Evolutionary conservation across 2,888 invertebrate species (phyloP).

Genomic region (Aphelenchoides bicaudatus): DNA sequence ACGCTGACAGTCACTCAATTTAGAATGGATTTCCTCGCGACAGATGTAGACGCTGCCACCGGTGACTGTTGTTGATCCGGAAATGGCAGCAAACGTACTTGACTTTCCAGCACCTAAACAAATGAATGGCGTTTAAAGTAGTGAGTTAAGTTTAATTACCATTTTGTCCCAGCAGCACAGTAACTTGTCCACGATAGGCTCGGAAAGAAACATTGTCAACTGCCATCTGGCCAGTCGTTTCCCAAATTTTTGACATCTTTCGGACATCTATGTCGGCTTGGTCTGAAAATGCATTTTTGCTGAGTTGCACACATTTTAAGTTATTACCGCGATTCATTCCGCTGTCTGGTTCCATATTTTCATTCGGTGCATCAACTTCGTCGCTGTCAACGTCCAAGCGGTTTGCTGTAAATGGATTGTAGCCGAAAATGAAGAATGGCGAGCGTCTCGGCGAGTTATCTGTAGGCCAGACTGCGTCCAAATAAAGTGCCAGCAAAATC

Average conservation of each 20-base stretch:
- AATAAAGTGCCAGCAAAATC: constrained; percentile 31
- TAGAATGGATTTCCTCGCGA: constrained; percentile 34
- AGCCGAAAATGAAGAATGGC: constrained; percentile 35
- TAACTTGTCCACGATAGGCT: constrained; percentile 51
- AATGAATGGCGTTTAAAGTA: no score
- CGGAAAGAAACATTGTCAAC: constrained; percentile 49
- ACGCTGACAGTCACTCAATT: constrained; percentile 39
- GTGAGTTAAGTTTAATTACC: constrained; percentile 52
- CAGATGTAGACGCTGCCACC: constrained; percentile 43
- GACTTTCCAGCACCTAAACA: constrained; percentile 30
- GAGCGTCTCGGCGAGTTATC: constrained; percentile 35
- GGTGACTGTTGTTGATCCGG: constrained; percentile 46
- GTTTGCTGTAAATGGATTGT: constrained; percentile 11
- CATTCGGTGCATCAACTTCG: constrained; percentile 16
- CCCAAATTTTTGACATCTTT: constrained; percentile 46
- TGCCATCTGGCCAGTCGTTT: constrained; percentile 46
- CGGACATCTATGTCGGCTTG: constrained; percentile 45
- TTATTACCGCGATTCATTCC: constrained; percentile 30
- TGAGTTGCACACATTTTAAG: no score
- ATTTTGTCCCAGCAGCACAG: constrained; percentile 59
- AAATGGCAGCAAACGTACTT: constrained; percentile 41
- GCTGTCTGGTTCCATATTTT: constrained; percentile 42
- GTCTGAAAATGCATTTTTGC: no score
- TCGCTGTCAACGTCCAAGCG: constrained; percentile 17
- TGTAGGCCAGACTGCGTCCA: constrained; percentile 39